Evolutionary conservation across 2,797 vertebrate genomes (phyloP), one percentile per base, ranked within the genome.

Genomic region (Gymnopithys bicolor): DNA sequence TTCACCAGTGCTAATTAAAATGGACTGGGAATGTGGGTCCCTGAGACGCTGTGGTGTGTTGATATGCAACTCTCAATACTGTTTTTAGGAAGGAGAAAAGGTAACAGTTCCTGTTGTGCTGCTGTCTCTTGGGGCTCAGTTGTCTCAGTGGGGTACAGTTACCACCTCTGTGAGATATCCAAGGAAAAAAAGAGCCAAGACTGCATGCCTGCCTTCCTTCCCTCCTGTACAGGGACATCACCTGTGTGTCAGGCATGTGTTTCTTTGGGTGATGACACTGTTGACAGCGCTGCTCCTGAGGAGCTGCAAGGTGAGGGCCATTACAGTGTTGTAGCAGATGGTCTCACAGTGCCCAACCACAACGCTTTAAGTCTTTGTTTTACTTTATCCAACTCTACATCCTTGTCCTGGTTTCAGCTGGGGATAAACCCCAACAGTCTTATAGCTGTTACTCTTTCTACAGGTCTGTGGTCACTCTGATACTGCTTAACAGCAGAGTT

Each of bases 1-100:
- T 76, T 79, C n/a, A 45, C 66, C 28, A 39, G 51, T 33, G 62
- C 30, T 95, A 91, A 87, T 56, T 53, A 45, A 85, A 95, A 84
- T 1, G 4, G 67, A 19, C 52, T 46, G 48, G 9, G 8, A 79
- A 76, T 1, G 0, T 4, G 28, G 64, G n/a, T 35, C 21, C 27
- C 52, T 15, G 32, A 85, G 45, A 48, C n/a, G 7, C 16, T 19
- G 13, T 3, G 12, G 15, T 37, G 23, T 13, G 30, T 7, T 17
- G 12, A 48, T 76, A 30, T 75, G n/a, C 76, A 83, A 62, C 52
- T 87, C 62, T 33, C 5, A 9, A 11, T 35, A 32, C 24, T 49
- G 33, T 6, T 60, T 13, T 75, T 60, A 68, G 37, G 69, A 58
- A 79, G n/a, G 13, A 78, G 43, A 71, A 74, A 53, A 28, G 5